Evolutionary conservation across 2,888 invertebrate genomes (phyloP), one percentile per base, ranked within the genome.

Genomic region (Sesamia inferens): DNA sequence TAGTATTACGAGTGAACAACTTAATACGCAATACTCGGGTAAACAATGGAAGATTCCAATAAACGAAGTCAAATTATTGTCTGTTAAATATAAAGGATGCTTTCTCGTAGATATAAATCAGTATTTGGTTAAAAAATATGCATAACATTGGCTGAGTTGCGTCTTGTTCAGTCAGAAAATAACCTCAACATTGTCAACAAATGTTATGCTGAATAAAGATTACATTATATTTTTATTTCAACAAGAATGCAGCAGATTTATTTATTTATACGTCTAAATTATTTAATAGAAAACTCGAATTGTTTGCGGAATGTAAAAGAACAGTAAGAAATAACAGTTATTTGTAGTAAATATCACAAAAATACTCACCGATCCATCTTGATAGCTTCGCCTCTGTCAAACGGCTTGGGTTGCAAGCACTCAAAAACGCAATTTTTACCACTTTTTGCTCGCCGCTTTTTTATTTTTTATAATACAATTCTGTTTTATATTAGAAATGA

Each of bases 291-390:
- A 51, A 54, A 55, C n/a, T 14, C 13, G 31, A 48, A 51, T 13
- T 24, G 22, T 3, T 24, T 5, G 3, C 0, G 7, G 19, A 31
- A 31, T 44, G 3, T 44, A 16, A 58, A 63, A 63, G 1, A 74
- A 75, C 81, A 62, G 55, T 10, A 10, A 13, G 13, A 74, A 76
- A 80, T 74, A 76, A 81, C 76, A 58, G 76, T 63, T 76, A 75
- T 63, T 59, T 31, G 54, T 10, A 74, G 77, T 73, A 79, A 81
- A 55, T 69, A 71, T 67, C 63, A 76, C 68, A 58, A 68, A 75
- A 75, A 71, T 85, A 83, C 87, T 85, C 59, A 87, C 87, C 44
- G 48, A 0, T 72, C 70, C 83, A 80, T 80, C 8, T 68, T 51
- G 54, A 22, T n/a, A 5, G 63, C 67, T 64, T 71, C 64, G 62